Base-by-base conservation (phyloP, 2,888 invertebrate genomes). In the Stenoptilia bipunctidactyla region DNA sequence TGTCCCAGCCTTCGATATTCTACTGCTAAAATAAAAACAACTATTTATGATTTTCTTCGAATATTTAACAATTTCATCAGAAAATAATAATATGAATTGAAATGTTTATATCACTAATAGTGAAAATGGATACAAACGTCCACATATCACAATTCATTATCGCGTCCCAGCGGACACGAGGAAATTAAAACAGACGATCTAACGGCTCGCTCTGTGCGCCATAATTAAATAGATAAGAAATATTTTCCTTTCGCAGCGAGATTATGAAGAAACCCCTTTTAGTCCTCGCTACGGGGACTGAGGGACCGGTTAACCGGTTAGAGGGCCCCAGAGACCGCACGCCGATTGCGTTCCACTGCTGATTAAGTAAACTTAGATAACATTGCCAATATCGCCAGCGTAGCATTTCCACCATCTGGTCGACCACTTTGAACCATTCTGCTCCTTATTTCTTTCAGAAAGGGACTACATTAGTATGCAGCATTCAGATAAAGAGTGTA, bases 141-240 rank as follows among this genome's bases (percentile, higher is more conserved):
- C 50, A 53, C 53, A 50, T 51, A 52, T 54, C 51, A 46, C 47
- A 49, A 52, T 54, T 50, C 50, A 54, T 56, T 64, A 65, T 61
- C 62, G 48, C 49, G 40, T 66, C 74, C 76, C 73, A 36, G 46
- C 59, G 61, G 68, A 61, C 61, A 48, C 46, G 48, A 58, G 55
- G 71, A 69, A 79, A 82, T 80, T 80, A 80, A 82, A 82, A 82
- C 76, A 70, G 79, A 79, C 73, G 80, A 82, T 76, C 72, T 63
- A 61, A 61, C 71, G 67, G 63, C 73, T 71, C 71, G 63, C 61
- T 60, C 62, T 61, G 62, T 61, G 70, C 57, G 65, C 67, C 66
- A 76, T 83, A 82, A 83, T 83, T 83, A 82, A 83, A 83, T 82
- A 82, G 82, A 83, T 83, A 83, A 82, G 80, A 71, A 77, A 76